Base-by-base conservation (phyloP, 1,140 invertebrate genomes). In the Lordiphosa mommai region DNA sequence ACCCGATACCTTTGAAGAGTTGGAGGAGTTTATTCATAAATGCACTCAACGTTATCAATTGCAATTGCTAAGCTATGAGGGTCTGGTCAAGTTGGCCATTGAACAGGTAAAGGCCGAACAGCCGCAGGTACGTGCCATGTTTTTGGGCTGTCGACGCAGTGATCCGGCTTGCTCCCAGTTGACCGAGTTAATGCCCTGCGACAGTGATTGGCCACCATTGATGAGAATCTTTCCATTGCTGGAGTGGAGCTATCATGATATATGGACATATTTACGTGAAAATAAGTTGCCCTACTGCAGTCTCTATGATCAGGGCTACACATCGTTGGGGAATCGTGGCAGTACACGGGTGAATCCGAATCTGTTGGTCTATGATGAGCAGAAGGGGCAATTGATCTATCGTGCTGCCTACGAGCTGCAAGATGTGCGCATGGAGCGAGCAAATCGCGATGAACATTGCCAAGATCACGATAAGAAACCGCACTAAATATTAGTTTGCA, bases 301-400 rank as follows among this genome's bases (percentile, higher is more conserved):
- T 23, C 91, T 99, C 0, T 99, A 99, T 87, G 94, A 98, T 89
- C 86, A 92, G 87, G 97, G 97, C 91, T 98, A 96, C 72, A 96
- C 96, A 0, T 98, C 96, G 46, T 90, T 98, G 50, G 97, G 96
- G 9, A 93, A 92, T 66, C 91, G 90, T 70, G 90, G 91, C 7
- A 95, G 95, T 79, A 97, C 96, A 0, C 84, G 90, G 38, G 93
- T 92, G 0, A 98, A 98, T 91, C 94, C 95, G 1, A 80, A 92
- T 12, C 89, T 97, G 16, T 88, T 90, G 29, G 91, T 91, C 34
- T 89, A 90, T 47, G 89, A 38, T 58, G 32, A 59, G 20, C 23
- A 49, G 1, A 53, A 52, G 3, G 44, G 20, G 1, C 44, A 59
- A 41, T 33, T 67, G 10, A 32, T 44, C 13, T 97, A 96, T 88